Base-by-base conservation (phyloP, 2,797 vertebrate species). In the Syngnathus rostellatus region DNA sequence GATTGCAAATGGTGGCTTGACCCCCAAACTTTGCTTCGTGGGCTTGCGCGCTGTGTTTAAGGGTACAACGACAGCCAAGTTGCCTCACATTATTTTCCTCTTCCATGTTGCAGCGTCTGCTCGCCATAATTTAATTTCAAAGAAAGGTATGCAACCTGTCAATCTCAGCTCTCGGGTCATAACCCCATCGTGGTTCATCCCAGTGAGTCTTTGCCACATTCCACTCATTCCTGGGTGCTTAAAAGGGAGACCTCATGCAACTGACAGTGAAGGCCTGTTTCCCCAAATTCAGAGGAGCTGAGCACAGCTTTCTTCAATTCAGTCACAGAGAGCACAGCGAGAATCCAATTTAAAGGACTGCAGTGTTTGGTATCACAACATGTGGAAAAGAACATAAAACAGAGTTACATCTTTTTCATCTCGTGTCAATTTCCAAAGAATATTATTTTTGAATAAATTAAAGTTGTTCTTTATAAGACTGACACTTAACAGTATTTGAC, bases 141-240 rank as follows among this genome's bases (percentile, higher is more conserved):
- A 19, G 53, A 66, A 70, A 74, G 31, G 46, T 62, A 72, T 72
- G 76, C 64, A 57, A 55, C 59, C 19, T 3, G 54, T 67, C 71
- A 74, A 72, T 73, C 66, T 59, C 66, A 76, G 75, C 74, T 80
- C 78, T 25, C 2, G 16, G 80, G 80, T 72, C 79, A 19, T 82
- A 78, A 87, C 85, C 85, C 77, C 68, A 73, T 75, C 68, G 2
- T 25, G 64, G 70, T 81, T 83, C 71, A 85, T 81, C 81, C 59
- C 72, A 0, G n/a, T 68, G 65, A 83, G 65, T 66, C 54, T 72
- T 66, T 10, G 0, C 65, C 10, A 46, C 85, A 87, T 89, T 88
- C 85, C 83, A 0, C 40, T 81, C 86, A 87, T 90, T 89, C 87
- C 75, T 68, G 63, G 31, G 69, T 16, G 69, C 81, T 80, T 70